Evolutionary conservation across 2,113 vertebrate species (phyloP), one percentile per base, ranked within the genome.

Genomic region (Herpailurus yagouaroundi): DNA sequence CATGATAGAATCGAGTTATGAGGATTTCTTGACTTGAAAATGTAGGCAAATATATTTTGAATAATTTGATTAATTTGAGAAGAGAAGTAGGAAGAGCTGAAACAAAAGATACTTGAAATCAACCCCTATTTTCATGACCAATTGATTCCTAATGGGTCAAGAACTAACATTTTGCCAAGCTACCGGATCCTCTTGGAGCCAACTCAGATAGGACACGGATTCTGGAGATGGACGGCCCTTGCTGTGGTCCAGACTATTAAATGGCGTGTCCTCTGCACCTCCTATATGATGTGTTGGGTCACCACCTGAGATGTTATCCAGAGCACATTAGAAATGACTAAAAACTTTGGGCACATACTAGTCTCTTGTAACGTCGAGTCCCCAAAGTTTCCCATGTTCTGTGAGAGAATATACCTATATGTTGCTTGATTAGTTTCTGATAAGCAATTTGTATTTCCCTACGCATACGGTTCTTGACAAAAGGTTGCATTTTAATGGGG

Each of bases 71-170:
- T 96, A 89, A 95, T 77, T 91, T 74, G 69, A 83, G 71, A 90
- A 68, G 36, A 84, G 63, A 94, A 89, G 45, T 76, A 41, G 29
- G 15, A 60, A 89, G 48, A 92, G n/a, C 66, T 64, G 57, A 85
- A 95, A 69, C 63, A 94, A 66, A 91, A 87, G 74, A 76, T 87
- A 88, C 55, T 95, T 97, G 86, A 90, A 92, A 68, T 95, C 38
- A 92, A 19, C 66, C 57, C 96, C 55, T 79, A 0, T 36, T 94
- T 91, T 95, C 48, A 57, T 95, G 92, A 60, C 25, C 36, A 93
- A 0, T 79, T 19, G 76, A 12, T 96, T 95, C 79, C 48, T 88
- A 41, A 36, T 77, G 74, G 76, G 19, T 50, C 36, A 71, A 19
- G 29, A 91, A 82, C 38, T 77, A 89, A 76, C 80, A n/a, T 86